Evolutionary conservation across 2,797 vertebrate species (phyloP), one percentile per base, ranked within the genome.

Genomic region (Scleropages formosus): DNA sequence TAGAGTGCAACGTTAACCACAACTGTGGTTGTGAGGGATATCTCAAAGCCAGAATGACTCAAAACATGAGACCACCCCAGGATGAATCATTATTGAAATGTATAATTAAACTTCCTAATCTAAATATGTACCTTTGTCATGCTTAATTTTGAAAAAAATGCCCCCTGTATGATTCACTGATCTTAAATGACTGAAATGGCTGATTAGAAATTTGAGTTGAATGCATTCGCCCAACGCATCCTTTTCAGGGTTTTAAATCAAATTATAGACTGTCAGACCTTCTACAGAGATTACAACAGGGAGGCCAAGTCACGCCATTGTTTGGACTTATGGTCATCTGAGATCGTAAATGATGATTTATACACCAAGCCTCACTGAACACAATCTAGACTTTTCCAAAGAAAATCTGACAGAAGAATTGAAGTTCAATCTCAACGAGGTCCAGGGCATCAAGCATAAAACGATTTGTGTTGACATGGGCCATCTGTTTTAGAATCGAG

Each of bases 41-140:
- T 31, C 69, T 20, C 22, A 15, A 71, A 53, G 22, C 49, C 27
- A 27, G 26, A 71, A 51, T 71, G 69, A 58, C 11, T 58, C 49
- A 39, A 39, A 49, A n/a, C 18, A 0, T 16, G 69, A 71, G 69
- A 71, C 51, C 51, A 56, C 69, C 1, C 22, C 24, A 26, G 51
- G 26, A 71, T 71, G 27, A 58, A 18, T 58, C 12, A 13, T 18
- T 13, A 7, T 7, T n/a, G 18, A 56, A 71, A 71, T 58, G 69
- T 53, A 71, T 71, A 71, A 71, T 71, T 58, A 71, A 71, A 71
- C 49, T 71, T 51, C 56, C 51, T 58, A 58, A 71, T 71, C 69
- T 26, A 56, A 47, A 58, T 24, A 39, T 56, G 31, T n/a, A 71
- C 27, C 49, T 71, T n/a, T 61, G 16, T 61, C 68, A 58, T 31